Percentiles rank a stretch among this genome's conserved stretches.
These are phyloP conservation scores for Phrixothrix hirtus DNA, from an alignment of 2,888 invertebrate species.

Conservation along the genomic window DNA sequence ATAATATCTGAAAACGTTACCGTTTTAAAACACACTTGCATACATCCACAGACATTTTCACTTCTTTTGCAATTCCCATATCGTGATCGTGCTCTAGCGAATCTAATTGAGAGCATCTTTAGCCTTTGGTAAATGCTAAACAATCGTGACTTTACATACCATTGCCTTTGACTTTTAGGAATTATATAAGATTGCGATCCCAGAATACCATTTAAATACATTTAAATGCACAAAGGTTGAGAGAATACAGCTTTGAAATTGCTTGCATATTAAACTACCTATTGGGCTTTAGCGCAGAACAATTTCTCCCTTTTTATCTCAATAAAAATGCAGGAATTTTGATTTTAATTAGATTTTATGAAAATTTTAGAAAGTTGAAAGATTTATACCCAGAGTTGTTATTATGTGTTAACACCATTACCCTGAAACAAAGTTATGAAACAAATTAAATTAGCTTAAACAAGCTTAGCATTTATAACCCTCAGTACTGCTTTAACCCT, in stretches of 20 bases:
- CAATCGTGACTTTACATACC: slow-evolving; percentile 20
- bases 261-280: slow-evolving; percentile 1
- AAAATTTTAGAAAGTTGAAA: too few species aligned
- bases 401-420: too few species aligned
- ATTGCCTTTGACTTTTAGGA: slow-evolving; percentile 13
- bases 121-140: slow-evolving; percentile 12
- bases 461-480: too few species aligned
- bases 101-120: slow-evolving; percentile 29
- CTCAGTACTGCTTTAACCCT: too few species aligned
- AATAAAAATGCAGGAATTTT: too few species aligned
- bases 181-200: slow-evolving; percentile 3
- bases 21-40: neutral
- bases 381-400: too few species aligned
- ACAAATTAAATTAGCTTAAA: too few species aligned
- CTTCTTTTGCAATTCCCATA: slow-evolving; percentile 12
- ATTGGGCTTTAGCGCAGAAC: too few species aligned
- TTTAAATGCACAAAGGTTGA: slow-evolving; percentile 4
- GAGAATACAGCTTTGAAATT: slow-evolving; percentile 7
- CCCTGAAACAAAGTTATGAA: too few species aligned
- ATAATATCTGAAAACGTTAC: too few species aligned
- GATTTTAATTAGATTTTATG: too few species aligned
- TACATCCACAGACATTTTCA: neutral
- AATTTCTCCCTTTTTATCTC: too few species aligned
- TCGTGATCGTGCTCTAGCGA: slow-evolving; percentile 16
- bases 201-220: slow-evolving; percentile 3